Percentiles rank a stretch among this genome's conserved stretches.
Evolutionary conservation across 2,797 vertebrate genomes (phyloP).

Genomic region (Eulemur coronatus): DNA sequence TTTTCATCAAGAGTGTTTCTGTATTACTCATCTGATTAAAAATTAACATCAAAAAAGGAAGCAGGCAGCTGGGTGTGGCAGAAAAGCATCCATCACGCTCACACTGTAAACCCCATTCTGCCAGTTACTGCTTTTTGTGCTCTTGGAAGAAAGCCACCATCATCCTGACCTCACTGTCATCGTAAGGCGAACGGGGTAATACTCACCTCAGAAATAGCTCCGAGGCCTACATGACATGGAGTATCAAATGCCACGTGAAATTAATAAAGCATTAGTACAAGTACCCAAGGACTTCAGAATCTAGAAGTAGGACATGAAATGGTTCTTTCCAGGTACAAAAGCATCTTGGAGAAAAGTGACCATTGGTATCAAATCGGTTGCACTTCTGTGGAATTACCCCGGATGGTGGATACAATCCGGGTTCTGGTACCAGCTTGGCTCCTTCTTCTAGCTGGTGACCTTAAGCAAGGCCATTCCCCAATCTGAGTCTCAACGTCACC

Average conservation of each 20-base stretch:
- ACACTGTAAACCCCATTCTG: background rate
- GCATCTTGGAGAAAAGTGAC: background rate
- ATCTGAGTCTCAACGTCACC: background rate
- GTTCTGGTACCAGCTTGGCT: background rate
- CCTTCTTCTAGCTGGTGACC: background rate
- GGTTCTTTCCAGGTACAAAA: background rate
- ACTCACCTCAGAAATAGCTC: background rate
- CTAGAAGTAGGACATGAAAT: background rate
- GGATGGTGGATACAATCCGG: no score
- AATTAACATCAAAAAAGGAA: conserved; percentile 20
- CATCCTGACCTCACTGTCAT: background rate
- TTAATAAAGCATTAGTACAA: background rate
- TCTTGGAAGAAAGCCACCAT: background rate
- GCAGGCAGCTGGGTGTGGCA: background rate
- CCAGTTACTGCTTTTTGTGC: background rate
- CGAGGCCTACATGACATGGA: background rate
- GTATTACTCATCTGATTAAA: conserved; percentile 29
- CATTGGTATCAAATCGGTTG: background rate
- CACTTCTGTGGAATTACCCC: background rate
- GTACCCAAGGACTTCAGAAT: background rate
- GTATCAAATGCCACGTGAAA: background rate
- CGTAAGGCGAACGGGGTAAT: background rate
- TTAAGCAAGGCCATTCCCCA: background rate
- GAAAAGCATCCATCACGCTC: background rate
- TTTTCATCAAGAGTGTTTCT: background rate